Percentiles rank a stretch among this genome's conserved stretches.
These are phyloP conservation scores for Poicephalus gulielmi DNA, from an alignment of 2,113 vertebrate genomes.

Conservation along the genomic window DNA sequence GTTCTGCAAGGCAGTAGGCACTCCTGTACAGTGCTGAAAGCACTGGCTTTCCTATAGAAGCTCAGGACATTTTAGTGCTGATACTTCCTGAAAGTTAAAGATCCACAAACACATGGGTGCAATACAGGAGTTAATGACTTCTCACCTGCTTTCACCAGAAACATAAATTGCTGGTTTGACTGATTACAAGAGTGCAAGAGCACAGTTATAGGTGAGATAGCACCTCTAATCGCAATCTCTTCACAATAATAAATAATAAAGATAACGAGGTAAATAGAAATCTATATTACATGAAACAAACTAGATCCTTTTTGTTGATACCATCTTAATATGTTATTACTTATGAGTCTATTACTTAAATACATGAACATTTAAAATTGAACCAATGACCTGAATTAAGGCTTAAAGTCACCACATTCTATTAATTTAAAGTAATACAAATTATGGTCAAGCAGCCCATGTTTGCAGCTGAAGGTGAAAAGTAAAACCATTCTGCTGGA, in stretches of 20 bases:
- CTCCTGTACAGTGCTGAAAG: rapidly evolving
- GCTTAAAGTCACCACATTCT: not conserved
- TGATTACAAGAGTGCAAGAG: not conserved
- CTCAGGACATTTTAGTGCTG: not conserved
- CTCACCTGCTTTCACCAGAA: not conserved
- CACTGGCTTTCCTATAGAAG: not conserved
- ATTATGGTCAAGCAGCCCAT: not conserved
- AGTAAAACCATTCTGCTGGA: not conserved
- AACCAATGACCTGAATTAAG: not conserved
- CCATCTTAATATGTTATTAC: not conserved
- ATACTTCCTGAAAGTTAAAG: not conserved
- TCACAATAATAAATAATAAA: not conserved
- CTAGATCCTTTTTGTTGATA: not conserved
- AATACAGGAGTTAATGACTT: not conserved
- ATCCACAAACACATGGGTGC: not conserved
- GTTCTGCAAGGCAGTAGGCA: not conserved
- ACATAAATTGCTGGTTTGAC: not conserved
- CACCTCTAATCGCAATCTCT: not conserved
- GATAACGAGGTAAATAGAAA: not conserved
- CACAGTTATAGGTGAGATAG: not conserved
- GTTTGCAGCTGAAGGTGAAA: not conserved
- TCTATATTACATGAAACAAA: not conserved
- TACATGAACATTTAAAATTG: not conserved
- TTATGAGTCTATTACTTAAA: not conserved
- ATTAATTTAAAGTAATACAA: not conserved